phyloP scores from a whole-genome alignment of 2,888 invertebrate species.

The Elmis aenea region DNA sequence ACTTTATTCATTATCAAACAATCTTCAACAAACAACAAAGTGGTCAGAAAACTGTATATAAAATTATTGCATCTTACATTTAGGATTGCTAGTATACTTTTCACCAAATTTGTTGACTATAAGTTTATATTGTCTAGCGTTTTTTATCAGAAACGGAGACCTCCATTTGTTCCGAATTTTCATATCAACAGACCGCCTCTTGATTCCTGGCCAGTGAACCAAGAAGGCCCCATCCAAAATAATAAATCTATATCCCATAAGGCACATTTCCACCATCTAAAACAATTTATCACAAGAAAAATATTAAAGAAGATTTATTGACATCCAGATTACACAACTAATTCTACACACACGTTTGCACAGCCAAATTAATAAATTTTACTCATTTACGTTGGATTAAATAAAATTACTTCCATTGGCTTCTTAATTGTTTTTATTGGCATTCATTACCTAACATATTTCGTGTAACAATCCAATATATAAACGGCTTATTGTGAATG shows the following conservation, averaged over 20 bases:
- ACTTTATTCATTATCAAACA: too few relatives aligned
- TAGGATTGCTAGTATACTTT: slow-evolving; percentile 49
- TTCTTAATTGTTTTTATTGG: too few relatives aligned
- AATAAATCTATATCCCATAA: slow-evolving; percentile 65
- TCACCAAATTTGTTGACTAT: slow-evolving; percentile 48
- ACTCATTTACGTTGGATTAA: too few relatives aligned
- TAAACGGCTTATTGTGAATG: too few relatives aligned
- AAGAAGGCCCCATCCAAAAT: slow-evolving; percentile 70
- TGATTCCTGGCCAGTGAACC: slow-evolving; percentile 63
- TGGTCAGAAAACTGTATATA: slow-evolving; percentile 10
- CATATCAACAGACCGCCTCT: slow-evolving; percentile 43
- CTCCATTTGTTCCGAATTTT: slow-evolving; percentile 36
- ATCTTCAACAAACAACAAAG: too few relatives aligned
- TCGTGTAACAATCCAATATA: too few relatives aligned
- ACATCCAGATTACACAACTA: neutral
- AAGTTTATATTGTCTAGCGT: slow-evolving; percentile 49
- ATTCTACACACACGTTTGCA: too few relatives aligned
- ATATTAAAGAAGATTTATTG: slow-evolving; percentile 1
- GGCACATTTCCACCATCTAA: slow-evolving; percentile 74
- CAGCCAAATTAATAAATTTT: too few relatives aligned
- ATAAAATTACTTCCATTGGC: too few relatives aligned
- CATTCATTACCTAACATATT: too few relatives aligned
- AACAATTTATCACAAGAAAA: slow-evolving; percentile 22
- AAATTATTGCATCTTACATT: slow-evolving; percentile 38
- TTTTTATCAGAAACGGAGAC: slow-evolving; percentile 38